Percentiles rank a stretch among this genome's conserved stretches.
phyloP scores from a whole-genome alignment of 2,888 invertebrate species.

The Ophion costatus region DNA sequence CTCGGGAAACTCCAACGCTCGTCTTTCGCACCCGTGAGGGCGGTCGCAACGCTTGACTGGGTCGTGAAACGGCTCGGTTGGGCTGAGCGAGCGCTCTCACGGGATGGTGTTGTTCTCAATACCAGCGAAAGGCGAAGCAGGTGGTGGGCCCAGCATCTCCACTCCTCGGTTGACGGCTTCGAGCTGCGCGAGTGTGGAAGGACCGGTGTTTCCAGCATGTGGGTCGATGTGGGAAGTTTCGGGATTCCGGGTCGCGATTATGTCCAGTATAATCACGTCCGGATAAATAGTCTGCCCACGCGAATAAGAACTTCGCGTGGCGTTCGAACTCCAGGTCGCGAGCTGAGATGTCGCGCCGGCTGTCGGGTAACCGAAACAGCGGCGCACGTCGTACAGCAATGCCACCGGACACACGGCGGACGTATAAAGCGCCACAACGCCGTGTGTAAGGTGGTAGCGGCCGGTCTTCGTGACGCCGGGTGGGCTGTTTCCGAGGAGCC shows the following conservation, averaged over 20 bases:
- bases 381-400: conserved; percentile 77
- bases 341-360: conserved; percentile 74
- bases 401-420: conserved; percentile 78
- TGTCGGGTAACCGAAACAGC: conserved; percentile 76
- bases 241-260: conserved; percentile 55
- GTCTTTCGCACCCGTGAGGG: background rate
- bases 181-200: conserved; percentile 41
- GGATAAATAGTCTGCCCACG: conserved; percentile 76
- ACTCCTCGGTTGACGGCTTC: conserved; percentile 45
- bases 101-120: background rate
- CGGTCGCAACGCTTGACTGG: conserved; percentile 19
- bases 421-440: conserved; percentile 76
- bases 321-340: conserved; percentile 14
- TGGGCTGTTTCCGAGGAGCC: conserved; percentile 74
- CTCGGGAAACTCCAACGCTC: background rate
- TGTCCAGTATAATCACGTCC: conserved; percentile 73
- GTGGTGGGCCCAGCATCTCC: conserved; percentile 25
- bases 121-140: background rate
- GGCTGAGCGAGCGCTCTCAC: background rate
- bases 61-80: background rate
- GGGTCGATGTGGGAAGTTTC: conserved; percentile 29
- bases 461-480: conserved; percentile 68
- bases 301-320: conserved; percentile 72
- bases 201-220: conserved; percentile 39
- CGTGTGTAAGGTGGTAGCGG: conserved; percentile 68